phyloP scores from a whole-genome alignment of 1,140 invertebrate species.

The Drosophila mauritiana region DNA sequence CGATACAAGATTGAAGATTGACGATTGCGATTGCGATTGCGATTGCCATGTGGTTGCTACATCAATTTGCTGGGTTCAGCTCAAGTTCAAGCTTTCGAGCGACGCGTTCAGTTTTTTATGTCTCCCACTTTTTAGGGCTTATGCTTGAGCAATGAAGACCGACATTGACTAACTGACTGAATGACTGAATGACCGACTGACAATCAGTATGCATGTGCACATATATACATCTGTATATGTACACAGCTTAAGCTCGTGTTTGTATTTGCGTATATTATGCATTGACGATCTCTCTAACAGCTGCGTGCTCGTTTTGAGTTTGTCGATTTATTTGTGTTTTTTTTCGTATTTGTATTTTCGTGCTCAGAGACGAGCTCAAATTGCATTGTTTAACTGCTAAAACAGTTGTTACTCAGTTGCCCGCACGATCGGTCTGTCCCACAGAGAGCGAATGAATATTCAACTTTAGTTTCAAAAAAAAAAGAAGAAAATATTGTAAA shows the following conservation, averaged over 20 bases:
- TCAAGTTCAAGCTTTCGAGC: constrained; percentile 57
- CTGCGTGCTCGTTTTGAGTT: constrained; percentile 28
- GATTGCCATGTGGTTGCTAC: constrained; percentile 35
- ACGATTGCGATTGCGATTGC: constrained; percentile 2
- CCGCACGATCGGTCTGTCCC: constrained; percentile 49
- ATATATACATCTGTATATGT: too few species aligned
- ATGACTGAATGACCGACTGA: constrained; percentile 46
- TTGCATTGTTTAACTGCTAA: constrained; percentile 65
- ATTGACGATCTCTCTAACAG: constrained; percentile 39
- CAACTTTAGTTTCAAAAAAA: constrained; percentile 6
- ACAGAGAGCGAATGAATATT: constrained; percentile 38
- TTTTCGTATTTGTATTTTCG: constrained; percentile 25
- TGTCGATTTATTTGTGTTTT: constrained; percentile 17
- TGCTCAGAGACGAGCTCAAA: constrained; percentile 59
- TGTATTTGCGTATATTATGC: constrained; percentile 35
- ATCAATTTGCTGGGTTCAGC: constrained; percentile 57
- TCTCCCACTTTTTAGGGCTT: constrained; percentile 43
- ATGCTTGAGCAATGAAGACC: constrained; percentile 58
- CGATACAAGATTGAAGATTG: constrained; percentile 36
- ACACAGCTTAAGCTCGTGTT: constrained; percentile 13
- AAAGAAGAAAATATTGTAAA: constrained; percentile 1
- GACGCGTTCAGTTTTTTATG: constrained; percentile 40
- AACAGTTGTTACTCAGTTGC: constrained; percentile 52
- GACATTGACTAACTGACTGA: constrained; percentile 57
- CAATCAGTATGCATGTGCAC: neutral